Base-by-base conservation (phyloP, 2,113 vertebrate species). In the Cryptoleucopteryx plumbea region DNA sequence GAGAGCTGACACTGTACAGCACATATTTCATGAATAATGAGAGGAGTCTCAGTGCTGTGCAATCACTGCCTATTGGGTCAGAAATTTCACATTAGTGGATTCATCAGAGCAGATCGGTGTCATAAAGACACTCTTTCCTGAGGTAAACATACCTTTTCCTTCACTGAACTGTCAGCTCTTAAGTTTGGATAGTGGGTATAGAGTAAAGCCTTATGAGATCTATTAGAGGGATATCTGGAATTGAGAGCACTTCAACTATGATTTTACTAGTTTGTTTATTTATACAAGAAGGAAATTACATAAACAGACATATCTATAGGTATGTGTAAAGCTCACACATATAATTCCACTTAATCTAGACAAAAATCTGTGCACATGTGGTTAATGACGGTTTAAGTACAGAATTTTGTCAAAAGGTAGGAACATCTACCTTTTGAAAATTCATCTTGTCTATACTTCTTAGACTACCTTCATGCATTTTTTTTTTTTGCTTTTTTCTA, bases 11-110 rank as follows among this genome's bases (percentile, higher is more conserved):
- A 96, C 95, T 70, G 47, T 86, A 82, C 38, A 66, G 96, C 94
- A 97, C 83, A 95, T 98, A 98, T 98, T 98, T 98, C 97, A 98
- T 98, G 98, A 98, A 98, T 98, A 98, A 98, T 98, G 98, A 98
- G 97, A 96, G 87, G 89, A 96, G 82, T 91, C 90, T 97, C 96
- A 90, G 95, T 94, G 86, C 97, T 97, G 84, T 97, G 96, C 96
- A 98, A 96, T 98, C 98, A 98, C 94, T 98, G 97, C 96, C 97
- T 98, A 79, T 98, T 98, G 98, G 98, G 97, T 98, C 98, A 98
- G 98, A 98, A 98, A 98, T 98, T 98, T 98, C 97, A 97, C 83
- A 96, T 98, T 98, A 98, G 97, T 97, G 96, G 95, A 98, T 98
- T 98, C 98, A 98, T 98, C 98, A 97, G 98, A 98, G 97, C 98